Evolutionary conservation across 2,113 vertebrate species (phyloP).

Genomic region (Sander vitreus): DNA sequence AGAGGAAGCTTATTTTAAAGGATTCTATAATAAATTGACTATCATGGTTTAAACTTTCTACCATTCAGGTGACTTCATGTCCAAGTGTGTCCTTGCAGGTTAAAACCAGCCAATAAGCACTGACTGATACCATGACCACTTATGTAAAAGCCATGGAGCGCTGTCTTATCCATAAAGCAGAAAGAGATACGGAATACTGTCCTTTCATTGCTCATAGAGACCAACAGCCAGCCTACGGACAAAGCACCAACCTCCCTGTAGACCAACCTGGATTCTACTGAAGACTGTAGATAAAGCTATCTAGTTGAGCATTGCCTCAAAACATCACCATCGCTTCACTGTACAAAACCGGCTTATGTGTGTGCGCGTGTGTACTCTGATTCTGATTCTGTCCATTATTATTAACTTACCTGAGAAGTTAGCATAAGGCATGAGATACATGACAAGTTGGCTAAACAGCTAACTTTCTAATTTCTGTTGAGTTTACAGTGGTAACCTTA

Average conservation of each 20-base stretch:
- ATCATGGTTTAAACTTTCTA: not conserved
- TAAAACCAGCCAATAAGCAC: constrained; percentile 41
- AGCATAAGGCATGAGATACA: constrained; percentile 44
- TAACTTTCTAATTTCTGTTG: constrained; percentile 31
- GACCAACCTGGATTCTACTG: constrained; percentile 53
- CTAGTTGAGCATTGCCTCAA: constrained; percentile 60
- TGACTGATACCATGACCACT: constrained; percentile 31
- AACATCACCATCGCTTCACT: constrained; percentile 49
- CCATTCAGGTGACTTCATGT: constrained; percentile 12
- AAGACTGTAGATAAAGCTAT: constrained; percentile 47
- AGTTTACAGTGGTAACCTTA: constrained; percentile 45
- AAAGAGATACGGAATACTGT: not conserved
- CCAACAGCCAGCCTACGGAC: constrained; percentile 58
- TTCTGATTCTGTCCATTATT: constrained; percentile 38
- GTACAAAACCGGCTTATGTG: constrained; percentile 46
- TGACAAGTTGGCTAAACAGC: constrained; percentile 27
- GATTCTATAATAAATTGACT: not conserved
- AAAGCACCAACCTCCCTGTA: constrained; percentile 43
- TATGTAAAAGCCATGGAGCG: constrained; percentile 64
- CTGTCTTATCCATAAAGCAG: constrained; percentile 28
- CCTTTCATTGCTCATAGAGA: constrained; percentile 34
- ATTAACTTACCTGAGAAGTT: constrained; percentile 30
- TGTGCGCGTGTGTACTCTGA: constrained; percentile 36
- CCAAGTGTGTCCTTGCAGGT: constrained; percentile 42
- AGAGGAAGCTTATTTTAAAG: not conserved